phyloP scores from a whole-genome alignment of 2,888 invertebrate species.

The Cerceris rybyensis region DNA sequence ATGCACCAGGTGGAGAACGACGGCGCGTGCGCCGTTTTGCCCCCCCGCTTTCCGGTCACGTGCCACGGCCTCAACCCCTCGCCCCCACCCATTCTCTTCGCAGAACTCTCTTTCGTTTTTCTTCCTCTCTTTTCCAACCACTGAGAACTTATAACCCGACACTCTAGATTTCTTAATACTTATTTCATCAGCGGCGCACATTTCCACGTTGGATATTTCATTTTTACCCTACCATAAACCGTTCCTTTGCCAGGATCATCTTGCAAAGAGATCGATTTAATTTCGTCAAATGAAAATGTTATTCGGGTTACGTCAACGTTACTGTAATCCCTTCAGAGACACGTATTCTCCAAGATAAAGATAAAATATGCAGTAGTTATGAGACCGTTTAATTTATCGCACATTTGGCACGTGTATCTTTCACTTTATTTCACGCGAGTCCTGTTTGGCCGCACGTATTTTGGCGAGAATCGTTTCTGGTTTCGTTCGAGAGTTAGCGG shows the following conservation, averaged over 20 bases:
- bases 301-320: background rate
- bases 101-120: constrained; percentile 52
- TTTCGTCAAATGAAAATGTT: no score
- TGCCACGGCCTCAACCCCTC: constrained; percentile 68
- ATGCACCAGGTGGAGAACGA: constrained; percentile 80
- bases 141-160: constrained; percentile 40
- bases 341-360: background rate
- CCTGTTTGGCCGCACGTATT: constrained; percentile 29
- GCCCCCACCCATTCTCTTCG: constrained; percentile 56
- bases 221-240: background rate
- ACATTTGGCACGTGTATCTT: background rate
- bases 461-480: constrained; percentile 30
- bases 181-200: background rate
- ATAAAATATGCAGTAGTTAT: background rate
- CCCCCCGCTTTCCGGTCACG: constrained; percentile 76
- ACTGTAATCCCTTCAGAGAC: background rate
- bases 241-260: background rate
- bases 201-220: background rate
- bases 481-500: constrained; percentile 36
- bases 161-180: constrained; percentile 42
- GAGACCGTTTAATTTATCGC: background rate
- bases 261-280: no score
- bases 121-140: constrained; percentile 26
- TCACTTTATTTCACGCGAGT: constrained; percentile 10
- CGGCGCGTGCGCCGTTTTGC: constrained; percentile 77